Evolutionary conservation across 30 jellyfish, hydroid and myxozoan genomes (phyloP), one percentile per base, ranked within the genome.

Genomic region (Phacellophora camtschatica): DNA sequence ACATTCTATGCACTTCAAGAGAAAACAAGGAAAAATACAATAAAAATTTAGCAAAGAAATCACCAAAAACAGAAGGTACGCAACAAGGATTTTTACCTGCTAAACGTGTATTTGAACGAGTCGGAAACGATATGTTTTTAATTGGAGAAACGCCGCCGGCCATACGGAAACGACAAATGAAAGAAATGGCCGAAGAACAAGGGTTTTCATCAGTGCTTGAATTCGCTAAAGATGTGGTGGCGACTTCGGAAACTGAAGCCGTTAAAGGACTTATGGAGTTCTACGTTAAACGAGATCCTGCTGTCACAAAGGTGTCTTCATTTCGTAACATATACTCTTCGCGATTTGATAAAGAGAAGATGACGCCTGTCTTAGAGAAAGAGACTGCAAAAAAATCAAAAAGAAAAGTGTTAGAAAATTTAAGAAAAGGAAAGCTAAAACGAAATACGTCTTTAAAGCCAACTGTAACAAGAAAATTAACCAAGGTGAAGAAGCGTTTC

Each of bases 61-160:
- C 64, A 12, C 29, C n/a, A 25, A 5, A 30, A 49, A 49, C 12
- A 5, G 22, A 30, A 49, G n/a, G 64, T 15, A 4, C 2, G 64
- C 5, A 49, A 12, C 22, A 25, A 41, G 55, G 16, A 41, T 9
- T 8, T 8, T 41, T 41, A 41, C 13, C 55, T 9, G 16, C 9
- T 27, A 55, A 63, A 41, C 79, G 92, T 29, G 54, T 88, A 25
- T 88, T 88, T 65, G 97, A 88, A 64, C 74, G 97, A 23, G 29
- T 77, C 42, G 97, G 97, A 11, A 81, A 67, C 25, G 86, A 64
- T 32, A 88, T 88, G 97, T 88, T 78, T 50, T 43, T 88, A 12
- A 79, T 88, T 28, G 97, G 97, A 0, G 85, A 69, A 19, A 80
- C 87, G 5, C 97, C 97, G 0, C 86, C 94, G 15, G 83, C 85